Percentiles rank a stretch among this genome's conserved stretches.
Evolutionary conservation across 2,888 invertebrate species (phyloP).

Genomic region (Drosophila dives): DNA sequence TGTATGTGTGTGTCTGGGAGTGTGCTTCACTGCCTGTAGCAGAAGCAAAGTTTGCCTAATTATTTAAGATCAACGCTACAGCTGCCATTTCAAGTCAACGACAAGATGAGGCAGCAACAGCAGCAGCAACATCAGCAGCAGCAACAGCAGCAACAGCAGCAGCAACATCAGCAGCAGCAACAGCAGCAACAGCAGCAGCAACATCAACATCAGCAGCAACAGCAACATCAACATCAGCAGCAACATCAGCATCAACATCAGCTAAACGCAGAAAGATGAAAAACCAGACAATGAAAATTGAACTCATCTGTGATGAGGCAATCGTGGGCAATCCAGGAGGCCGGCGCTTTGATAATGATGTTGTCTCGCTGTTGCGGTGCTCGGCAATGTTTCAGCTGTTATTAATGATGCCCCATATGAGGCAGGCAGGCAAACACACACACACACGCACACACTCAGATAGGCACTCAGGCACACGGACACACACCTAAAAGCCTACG

Average conservation of each 20-base stretch:
- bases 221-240: conserved; percentile 8
- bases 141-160: conserved; percentile 9
- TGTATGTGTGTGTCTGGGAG: conserved; percentile 23
- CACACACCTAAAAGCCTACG: conserved; percentile 41
- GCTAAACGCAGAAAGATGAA: conserved; percentile 43
- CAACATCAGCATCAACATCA: conserved; percentile 1
- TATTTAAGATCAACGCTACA: conserved; percentile 75
- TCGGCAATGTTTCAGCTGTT: conserved; percentile 66
- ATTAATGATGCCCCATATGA: conserved; percentile 77
- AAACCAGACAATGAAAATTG: conserved; percentile 78
- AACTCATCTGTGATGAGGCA: conserved; percentile 32
- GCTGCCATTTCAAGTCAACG: conserved; percentile 69
- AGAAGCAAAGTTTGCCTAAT: conserved; percentile 75
- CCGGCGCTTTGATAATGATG: conserved; percentile 56
- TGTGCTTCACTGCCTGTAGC: conserved; percentile 57
- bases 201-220: not conserved
- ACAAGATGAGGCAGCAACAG: conserved; percentile 27
- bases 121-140: not conserved
- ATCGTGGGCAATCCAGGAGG: not conserved
- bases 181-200: conserved; percentile 6
- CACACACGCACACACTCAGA: conserved; percentile 16
- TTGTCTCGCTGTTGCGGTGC: conserved; percentile 38
- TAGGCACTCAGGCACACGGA: conserved; percentile 5
- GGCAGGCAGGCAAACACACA: conserved; percentile 29
- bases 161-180: not conserved